These are phyloP conservation scores for Odontothrips loti DNA, from an alignment of 2,888 invertebrate genomes.

Conservation along the genomic window DNA sequence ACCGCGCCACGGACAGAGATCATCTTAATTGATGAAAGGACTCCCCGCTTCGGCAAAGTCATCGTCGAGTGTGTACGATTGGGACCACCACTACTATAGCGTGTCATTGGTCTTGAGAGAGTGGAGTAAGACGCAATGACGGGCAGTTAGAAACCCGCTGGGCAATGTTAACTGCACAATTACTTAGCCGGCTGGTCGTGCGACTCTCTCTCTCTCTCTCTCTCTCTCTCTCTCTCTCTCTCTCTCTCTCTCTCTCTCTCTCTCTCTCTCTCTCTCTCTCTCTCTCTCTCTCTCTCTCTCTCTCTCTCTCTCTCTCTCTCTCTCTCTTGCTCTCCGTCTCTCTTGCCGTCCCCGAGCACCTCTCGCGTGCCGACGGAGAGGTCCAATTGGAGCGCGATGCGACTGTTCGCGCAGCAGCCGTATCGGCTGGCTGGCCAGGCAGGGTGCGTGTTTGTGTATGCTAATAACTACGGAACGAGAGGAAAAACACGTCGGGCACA, in stretches of 20 bases:
- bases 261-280: too few species aligned
- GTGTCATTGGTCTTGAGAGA: neutral
- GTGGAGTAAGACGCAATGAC: neutral
- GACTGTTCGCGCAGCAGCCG: too few species aligned
- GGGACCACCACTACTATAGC: too few species aligned
- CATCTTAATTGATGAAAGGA: conserved; percentile 1
- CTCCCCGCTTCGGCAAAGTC: neutral
- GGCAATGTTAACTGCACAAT: too few species aligned
- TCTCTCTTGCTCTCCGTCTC: neutral
- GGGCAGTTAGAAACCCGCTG: too few species aligned
- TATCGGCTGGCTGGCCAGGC: neutral
- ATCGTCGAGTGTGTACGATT: neutral
- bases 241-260: too few species aligned
- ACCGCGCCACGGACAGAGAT: neutral
- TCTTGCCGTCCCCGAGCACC: neutral
- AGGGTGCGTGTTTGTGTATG: neutral
- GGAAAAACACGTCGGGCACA: neutral
- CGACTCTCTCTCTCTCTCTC: too few species aligned
- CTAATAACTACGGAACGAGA: neutral
- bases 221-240: too few species aligned
- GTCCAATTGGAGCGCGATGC: too few species aligned
- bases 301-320: neutral
- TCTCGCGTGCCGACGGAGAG: too few species aligned
- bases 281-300: too few species aligned
- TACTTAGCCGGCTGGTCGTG: too few species aligned